Evolutionary conservation across 2,888 invertebrate species (phyloP).

Genomic region (Herminia tarsipennalis): DNA sequence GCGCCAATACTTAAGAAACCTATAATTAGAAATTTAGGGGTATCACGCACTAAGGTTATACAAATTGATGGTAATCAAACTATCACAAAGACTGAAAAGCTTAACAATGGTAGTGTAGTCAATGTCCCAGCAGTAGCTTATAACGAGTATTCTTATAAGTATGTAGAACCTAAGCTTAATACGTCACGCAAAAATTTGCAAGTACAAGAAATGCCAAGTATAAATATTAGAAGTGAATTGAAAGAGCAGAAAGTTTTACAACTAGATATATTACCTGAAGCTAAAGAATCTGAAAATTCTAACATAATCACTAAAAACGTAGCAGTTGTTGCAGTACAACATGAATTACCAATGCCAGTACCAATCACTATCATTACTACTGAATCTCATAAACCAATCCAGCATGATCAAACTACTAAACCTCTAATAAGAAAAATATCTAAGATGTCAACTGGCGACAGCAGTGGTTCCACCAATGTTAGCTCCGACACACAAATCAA

Average conservation of each 20-base stretch:
- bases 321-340: conserved; percentile 61
- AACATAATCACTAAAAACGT: conserved; percentile 56
- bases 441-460: conserved; percentile 70
- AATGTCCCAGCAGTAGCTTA: conserved; percentile 61
- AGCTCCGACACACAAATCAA: conserved; percentile 57
- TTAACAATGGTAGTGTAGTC: conserved; percentile 52
- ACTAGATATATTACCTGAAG: conserved; percentile 77
- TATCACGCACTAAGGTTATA: conserved; percentile 63
- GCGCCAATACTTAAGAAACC: conserved; percentile 49
- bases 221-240: conserved; percentile 80
- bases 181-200: conserved; percentile 54
- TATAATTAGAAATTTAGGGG: conserved; percentile 57
- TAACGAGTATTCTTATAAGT: conserved; percentile 66
- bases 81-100: conserved; percentile 45
- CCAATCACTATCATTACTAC: conserved; percentile 14
- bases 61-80: conserved; percentile 62
- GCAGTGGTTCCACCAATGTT: conserved; percentile 66
- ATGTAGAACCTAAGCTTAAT: conserved; percentile 55
- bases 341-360: conserved; percentile 40
- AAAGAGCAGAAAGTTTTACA: conserved; percentile 80
- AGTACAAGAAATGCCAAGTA: conserved; percentile 80
- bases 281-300: conserved; percentile 34
- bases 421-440: conserved; percentile 61
- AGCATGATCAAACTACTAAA: conserved; percentile 23
- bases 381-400: conserved; percentile 9